Percentiles rank a stretch among this genome's conserved stretches.
These are phyloP conservation scores for Drosophila macrospina DNA, from an alignment of 2,888 invertebrate species.

Conservation along the genomic window DNA sequence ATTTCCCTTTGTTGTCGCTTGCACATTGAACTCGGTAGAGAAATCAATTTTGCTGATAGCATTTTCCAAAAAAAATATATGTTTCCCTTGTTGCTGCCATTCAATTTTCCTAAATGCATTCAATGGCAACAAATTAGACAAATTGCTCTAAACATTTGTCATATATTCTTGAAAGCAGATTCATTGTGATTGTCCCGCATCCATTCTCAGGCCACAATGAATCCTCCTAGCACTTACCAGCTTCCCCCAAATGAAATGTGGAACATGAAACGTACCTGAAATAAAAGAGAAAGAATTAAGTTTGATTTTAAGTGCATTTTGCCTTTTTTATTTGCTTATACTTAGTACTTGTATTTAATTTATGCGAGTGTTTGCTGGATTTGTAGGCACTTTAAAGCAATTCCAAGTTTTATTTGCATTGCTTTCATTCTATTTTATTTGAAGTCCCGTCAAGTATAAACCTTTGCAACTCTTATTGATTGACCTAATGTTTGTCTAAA, in stretches of 20 bases:
- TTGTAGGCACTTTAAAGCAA: background rate
- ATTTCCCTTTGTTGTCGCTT: conserved; percentile 56
- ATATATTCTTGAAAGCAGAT: conserved; percentile 55
- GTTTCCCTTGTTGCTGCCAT: conserved; percentile 17
- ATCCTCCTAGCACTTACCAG: background rate
- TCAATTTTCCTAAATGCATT: conserved; percentile 19
- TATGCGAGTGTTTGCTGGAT: background rate
- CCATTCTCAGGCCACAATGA: background rate
- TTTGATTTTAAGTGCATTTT: conserved; percentile 31
- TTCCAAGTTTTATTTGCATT: background rate
- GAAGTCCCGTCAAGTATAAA: background rate
- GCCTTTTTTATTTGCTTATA: conserved; percentile 20
- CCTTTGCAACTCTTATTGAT: conserved; percentile 8
- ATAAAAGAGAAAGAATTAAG: conserved; percentile 31
- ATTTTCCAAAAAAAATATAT: conserved; percentile 24
- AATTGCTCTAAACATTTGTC: conserved; percentile 62
- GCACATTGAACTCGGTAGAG: conserved; percentile 41
- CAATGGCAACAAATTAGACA: conserved; percentile 64
- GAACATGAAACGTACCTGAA: conserved; percentile 39
- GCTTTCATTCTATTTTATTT: background rate
- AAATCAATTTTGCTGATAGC: conserved; percentile 63
- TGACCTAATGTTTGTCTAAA: conserved; percentile 13
- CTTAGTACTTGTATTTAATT: background rate
- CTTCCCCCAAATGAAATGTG: background rate
- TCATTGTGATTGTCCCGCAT: conserved; percentile 15